Conservation (phyloP, 64 coral and sea anemone genomes). For the Exaiptasia diaphana region DNA sequence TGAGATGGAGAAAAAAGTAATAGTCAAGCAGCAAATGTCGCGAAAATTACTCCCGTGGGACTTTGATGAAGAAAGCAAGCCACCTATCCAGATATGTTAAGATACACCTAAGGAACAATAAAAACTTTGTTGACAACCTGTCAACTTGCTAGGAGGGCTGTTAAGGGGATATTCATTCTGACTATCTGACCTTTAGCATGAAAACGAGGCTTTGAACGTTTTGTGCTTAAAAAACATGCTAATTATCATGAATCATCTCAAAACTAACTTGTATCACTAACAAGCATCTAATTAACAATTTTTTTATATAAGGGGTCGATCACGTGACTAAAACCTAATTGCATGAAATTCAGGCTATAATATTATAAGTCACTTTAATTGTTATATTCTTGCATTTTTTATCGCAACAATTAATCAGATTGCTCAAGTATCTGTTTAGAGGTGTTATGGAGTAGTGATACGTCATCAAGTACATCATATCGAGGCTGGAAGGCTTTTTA, state of each 20-base stretch:
- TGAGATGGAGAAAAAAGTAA: no score
- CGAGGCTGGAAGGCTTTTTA: background rate
- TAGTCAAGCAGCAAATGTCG: conserved; percentile 52
- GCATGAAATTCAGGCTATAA: background rate
- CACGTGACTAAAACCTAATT: background rate
- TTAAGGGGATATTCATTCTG: background rate
- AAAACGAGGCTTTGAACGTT: background rate
- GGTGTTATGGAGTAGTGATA: background rate
- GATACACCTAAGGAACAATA: conserved; percentile 1
- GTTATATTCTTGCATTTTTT: background rate
- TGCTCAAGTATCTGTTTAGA: background rate
- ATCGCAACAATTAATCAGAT: background rate
- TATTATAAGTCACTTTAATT: background rate
- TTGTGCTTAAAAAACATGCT: background rate
- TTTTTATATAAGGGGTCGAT: background rate
- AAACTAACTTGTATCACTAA: background rate
- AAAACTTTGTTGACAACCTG: background rate
- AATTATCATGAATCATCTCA: background rate
- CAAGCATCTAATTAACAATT: background rate
- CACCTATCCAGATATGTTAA: conserved; percentile 45
- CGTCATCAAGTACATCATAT: background rate
- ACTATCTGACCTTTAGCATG: background rate
- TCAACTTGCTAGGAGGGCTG: background rate
- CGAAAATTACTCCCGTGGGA: conserved; percentile 48
- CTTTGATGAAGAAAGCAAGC: conserved; percentile 48